Percentiles rank a stretch among this genome's conserved stretches.
phyloP scores from a whole-genome alignment of 2,797 vertebrate genomes.

The Oreonectes daqikongensis region DNA sequence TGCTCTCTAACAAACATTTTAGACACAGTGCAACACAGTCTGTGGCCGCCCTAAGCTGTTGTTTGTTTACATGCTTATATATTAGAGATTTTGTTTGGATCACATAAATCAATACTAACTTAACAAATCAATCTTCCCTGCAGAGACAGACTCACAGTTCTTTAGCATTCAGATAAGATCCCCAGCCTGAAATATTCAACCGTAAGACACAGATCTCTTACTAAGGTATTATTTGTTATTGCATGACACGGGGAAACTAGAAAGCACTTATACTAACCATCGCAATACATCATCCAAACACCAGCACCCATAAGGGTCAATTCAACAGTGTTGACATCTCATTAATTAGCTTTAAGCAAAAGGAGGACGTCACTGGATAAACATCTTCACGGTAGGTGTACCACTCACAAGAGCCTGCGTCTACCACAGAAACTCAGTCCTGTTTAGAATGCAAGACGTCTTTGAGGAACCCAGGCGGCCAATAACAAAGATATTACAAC shows the following conservation, averaged over 20 bases:
- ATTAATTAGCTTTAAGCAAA: conserved; percentile 17
- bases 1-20: conserved; percentile 4
- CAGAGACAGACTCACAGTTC: conserved; percentile 12
- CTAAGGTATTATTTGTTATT: not conserved
- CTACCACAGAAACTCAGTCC: conserved; percentile 19
- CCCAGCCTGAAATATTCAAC: not conserved
- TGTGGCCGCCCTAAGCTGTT: not conserved
- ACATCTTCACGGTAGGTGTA: not conserved
- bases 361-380: conserved; percentile 1
- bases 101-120: conserved; percentile 40
- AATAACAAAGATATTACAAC: conserved; percentile 37
- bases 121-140: conserved; percentile 39
- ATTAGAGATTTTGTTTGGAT: conserved; percentile 19
- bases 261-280: not conserved
- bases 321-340: conserved; percentile 13
- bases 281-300: not conserved
- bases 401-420: not conserved
- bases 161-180: conserved; percentile 22
- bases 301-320: not conserved
- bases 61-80: conserved; percentile 23
- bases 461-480: conserved; percentile 19
- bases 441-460: conserved; percentile 40
- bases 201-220: not conserved
- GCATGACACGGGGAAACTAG: conserved; percentile 2
- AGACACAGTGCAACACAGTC: not conserved